Evolutionary conservation across 1,140 invertebrate genomes (phyloP).

Genomic region (Ceratina australensis): DNA sequence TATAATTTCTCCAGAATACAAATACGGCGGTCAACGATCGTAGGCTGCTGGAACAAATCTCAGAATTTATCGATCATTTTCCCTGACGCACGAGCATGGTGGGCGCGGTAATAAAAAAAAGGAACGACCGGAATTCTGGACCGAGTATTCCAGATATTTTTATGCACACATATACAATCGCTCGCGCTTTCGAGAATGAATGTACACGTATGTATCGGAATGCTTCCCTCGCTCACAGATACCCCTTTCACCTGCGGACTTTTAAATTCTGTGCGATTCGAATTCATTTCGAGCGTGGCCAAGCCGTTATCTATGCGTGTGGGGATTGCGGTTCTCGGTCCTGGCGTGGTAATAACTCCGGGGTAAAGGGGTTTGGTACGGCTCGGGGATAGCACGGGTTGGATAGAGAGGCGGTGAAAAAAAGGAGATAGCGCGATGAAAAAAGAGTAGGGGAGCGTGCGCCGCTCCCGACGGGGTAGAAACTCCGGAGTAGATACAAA

Average conservation of each 20-base stretch:
- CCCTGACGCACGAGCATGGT: neutral
- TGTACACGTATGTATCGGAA: conserved; percentile 4
- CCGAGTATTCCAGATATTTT: conserved; percentile 14
- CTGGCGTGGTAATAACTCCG: conserved; percentile 70
- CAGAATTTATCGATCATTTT: conserved; percentile 57
- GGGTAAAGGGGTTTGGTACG: conserved; percentile 9
- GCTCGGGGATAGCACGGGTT: too few species aligned
- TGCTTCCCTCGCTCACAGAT: neutral
- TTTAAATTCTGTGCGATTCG: conserved; percentile 65
- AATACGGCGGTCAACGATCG: too few species aligned
- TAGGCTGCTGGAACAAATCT: conserved; percentile 45
- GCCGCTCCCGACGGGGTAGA: conserved; percentile 48
- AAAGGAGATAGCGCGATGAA: neutral
- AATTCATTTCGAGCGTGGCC: conserved; percentile 68
- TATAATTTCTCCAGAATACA: too few species aligned
- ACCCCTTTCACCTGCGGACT: conserved; percentile 46
- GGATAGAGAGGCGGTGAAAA: neutral
- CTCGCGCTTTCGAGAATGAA: neutral
- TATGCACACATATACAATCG: neutral
- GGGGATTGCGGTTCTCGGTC: conserved; percentile 68
- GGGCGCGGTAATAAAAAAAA: conserved; percentile 56
- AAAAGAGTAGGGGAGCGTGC: conserved; percentile 15
- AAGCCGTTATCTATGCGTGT: conserved; percentile 70
- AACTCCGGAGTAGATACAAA: conserved; percentile 65
- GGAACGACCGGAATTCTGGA: conserved; percentile 44